These are phyloP conservation scores for Hemichromis elongatus DNA, from an alignment of 2,113 vertebrate genomes.

Conservation along the genomic window DNA sequence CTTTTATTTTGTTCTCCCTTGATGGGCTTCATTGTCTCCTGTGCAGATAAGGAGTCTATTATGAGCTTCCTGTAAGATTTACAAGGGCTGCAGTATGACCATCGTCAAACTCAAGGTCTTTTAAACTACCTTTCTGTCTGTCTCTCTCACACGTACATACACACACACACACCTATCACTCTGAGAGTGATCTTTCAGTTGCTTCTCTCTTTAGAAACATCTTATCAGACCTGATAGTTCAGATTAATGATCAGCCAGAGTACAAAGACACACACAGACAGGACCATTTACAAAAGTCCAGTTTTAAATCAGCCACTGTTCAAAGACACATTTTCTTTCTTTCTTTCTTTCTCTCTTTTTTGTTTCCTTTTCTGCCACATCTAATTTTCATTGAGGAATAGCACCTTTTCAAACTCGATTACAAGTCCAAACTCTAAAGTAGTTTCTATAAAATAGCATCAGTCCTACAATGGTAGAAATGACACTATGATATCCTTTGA, in stretches of 20 bases:
- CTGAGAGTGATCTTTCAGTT: slow-evolving; percentile 14
- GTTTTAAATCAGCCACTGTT: slow-evolving; percentile 24
- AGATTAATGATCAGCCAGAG: slow-evolving; percentile 60
- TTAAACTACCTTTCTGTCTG: neutral
- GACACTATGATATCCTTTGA: neutral
- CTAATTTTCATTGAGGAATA: slow-evolving; percentile 2
- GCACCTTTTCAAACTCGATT: neutral
- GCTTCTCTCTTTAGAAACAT: slow-evolving; percentile 36
- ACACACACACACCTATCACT: neutral
- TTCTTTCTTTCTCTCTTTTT: neutral
- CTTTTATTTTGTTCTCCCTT: slow-evolving; percentile 19
- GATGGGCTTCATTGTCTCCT: slow-evolving; percentile 32
- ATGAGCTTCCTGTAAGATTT: slow-evolving; percentile 47
- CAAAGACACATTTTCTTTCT: slow-evolving; percentile 20
- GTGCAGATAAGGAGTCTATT: slow-evolving; percentile 55
- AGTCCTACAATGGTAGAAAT: neutral
- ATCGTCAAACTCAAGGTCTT: slow-evolving; percentile 57
- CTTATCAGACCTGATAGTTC: slow-evolving; percentile 53
- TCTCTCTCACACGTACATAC: neutral
- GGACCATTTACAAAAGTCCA: slow-evolving; percentile 36
- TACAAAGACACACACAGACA: slow-evolving; percentile 52
- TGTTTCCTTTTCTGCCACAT: neutral
- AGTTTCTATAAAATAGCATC: neutral
- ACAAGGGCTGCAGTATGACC: slow-evolving; percentile 36
- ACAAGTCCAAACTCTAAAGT: neutral